These are phyloP conservation scores for Acronicta psi DNA, from an alignment of 2,888 invertebrate genomes.

Conservation along the genomic window DNA sequence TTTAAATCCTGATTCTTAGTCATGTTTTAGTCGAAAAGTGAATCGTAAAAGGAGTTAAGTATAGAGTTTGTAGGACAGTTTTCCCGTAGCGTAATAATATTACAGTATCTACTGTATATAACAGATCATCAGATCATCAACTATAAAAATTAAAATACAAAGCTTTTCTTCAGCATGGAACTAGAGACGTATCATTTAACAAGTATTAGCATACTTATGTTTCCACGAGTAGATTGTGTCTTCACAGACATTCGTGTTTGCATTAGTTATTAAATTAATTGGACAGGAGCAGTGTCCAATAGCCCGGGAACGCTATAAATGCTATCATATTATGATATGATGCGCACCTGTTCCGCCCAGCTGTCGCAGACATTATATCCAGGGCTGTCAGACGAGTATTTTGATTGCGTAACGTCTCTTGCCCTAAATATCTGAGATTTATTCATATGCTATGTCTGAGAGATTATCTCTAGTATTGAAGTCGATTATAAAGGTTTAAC, in stretches of 20 bases:
- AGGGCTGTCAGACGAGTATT: constrained; percentile 40
- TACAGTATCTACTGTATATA: no score
- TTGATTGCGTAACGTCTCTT: constrained; percentile 27
- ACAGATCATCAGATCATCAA: no score
- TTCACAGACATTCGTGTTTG: constrained; percentile 23
- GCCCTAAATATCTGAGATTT: constrained; percentile 17
- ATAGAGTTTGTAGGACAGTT: no score
- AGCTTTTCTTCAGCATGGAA: background rate
- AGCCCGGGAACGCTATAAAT: constrained; percentile 44
- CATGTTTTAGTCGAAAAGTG: background rate
- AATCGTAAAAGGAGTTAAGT: no score
- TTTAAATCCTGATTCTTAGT: background rate
- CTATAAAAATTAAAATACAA: background rate
- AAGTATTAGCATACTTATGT: background rate
- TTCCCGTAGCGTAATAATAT: no score
- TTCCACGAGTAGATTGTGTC: constrained; percentile 15
- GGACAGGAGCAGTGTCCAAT: constrained; percentile 40
- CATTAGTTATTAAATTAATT: constrained; percentile 50
- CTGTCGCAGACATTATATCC: constrained; percentile 61
- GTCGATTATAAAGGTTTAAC: constrained; percentile 1
- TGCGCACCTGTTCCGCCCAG: constrained; percentile 73
- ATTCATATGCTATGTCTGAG: constrained; percentile 8
- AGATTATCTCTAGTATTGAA: background rate
- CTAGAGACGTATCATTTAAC: background rate
- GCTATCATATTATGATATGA: constrained; percentile 51